These are phyloP conservation scores for Pseudorectes ferrugineus DNA, from an alignment of 2,113 vertebrate species.

Conservation along the genomic window DNA sequence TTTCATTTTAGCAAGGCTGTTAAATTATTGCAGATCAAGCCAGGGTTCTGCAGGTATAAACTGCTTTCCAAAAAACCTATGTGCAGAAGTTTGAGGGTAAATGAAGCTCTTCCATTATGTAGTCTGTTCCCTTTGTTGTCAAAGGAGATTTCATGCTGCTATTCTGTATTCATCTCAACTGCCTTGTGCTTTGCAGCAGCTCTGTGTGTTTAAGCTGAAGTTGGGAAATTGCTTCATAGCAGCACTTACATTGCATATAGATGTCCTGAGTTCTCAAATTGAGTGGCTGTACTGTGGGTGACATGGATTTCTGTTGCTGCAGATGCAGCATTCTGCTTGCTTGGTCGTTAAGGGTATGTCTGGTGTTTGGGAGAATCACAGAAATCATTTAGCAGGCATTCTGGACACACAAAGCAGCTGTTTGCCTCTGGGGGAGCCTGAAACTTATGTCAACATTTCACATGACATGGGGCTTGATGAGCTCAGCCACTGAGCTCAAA, in stretches of 20 bases:
- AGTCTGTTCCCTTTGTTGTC: background rate
- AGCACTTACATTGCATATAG: background rate
- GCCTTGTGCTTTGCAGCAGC: background rate
- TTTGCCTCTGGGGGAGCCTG: background rate
- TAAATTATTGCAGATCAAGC: background rate
- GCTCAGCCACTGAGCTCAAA: background rate
- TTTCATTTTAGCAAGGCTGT: slow-evolving; percentile 12
- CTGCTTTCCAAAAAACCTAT: background rate
- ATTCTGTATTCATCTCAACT: background rate
- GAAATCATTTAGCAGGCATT: background rate
- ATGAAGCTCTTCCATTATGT: background rate
- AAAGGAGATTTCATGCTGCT: background rate
- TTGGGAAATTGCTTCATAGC: background rate
- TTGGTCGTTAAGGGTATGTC: background rate
- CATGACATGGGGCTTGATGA: background rate
- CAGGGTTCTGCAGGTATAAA: background rate
- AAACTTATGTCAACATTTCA: background rate
- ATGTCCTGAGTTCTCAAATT: background rate
- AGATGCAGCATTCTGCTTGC: background rate
- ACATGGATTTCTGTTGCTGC: background rate
- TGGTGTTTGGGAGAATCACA: background rate
- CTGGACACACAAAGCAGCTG: background rate
- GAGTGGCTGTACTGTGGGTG: background rate
- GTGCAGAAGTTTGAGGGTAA: background rate
- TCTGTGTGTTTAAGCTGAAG: background rate